These are phyloP conservation scores for Boloria euphrosyne DNA, from an alignment of 2,888 invertebrate genomes.

Conservation along the genomic window DNA sequence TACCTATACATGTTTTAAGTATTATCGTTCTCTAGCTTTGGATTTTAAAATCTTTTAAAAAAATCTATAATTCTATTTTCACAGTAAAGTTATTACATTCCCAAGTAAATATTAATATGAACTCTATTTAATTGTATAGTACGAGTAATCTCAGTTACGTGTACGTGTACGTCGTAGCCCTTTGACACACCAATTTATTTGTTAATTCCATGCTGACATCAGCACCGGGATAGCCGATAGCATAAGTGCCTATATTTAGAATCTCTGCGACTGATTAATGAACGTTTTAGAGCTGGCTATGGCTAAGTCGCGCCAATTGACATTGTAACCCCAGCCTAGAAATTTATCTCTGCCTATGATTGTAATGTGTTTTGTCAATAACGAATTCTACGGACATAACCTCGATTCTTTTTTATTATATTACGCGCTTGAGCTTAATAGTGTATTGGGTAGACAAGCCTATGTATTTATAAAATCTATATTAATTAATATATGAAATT, in stretches of 20 bases:
- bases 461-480: neutral
- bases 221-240: constrained; percentile 62
- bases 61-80: no score
- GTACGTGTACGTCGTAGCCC: constrained; percentile 21
- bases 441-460: neutral
- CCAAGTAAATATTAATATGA: neutral
- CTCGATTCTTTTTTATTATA: constrained; percentile 15
- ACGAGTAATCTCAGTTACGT: constrained; percentile 12
- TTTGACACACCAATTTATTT: constrained; percentile 41
- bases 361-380: constrained; percentile 36
- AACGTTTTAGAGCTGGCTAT: constrained; percentile 54
- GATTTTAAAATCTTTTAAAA: no score
- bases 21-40: no score
- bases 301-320: constrained; percentile 68
- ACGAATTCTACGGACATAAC: constrained; percentile 12
- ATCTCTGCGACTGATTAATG: constrained; percentile 77
- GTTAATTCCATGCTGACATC: constrained; percentile 62
- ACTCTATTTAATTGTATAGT: neutral
- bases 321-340: constrained; percentile 64
- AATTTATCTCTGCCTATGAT: constrained; percentile 35
- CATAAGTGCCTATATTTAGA: constrained; percentile 81
- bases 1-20: no score
- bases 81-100: no score
- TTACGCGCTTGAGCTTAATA: neutral
- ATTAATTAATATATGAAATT: no score